Percentiles rank a stretch among this genome's conserved stretches.
Evolutionary conservation across 1,140 invertebrate species (phyloP).

Genomic region (Euwallacea similis): DNA sequence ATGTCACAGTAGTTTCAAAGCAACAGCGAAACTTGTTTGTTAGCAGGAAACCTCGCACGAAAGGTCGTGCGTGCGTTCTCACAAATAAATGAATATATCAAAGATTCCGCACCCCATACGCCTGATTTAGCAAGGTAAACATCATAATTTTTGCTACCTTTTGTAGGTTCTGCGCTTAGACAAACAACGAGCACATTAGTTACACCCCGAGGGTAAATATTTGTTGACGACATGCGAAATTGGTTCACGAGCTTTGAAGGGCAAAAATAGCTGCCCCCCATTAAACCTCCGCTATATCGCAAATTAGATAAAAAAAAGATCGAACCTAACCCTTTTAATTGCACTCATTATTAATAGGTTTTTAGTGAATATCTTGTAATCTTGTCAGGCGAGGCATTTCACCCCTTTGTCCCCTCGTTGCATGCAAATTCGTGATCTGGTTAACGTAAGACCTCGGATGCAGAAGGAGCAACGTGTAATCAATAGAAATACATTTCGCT

Average conservation of each 20-base stretch:
- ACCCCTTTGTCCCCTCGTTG: too few relatives aligned
- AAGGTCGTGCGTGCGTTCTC: not conserved
- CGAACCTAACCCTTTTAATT: too few relatives aligned
- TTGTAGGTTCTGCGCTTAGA: slow-evolving; percentile 8
- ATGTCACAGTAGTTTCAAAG: not conserved
- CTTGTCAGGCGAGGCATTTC: too few relatives aligned
- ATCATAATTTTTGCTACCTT: slow-evolving; percentile 19
- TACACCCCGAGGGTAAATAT: slow-evolving; percentile 12
- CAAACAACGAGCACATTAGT: slow-evolving; percentile 15
- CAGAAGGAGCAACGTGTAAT: too few relatives aligned
- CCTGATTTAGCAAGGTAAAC: slow-evolving; percentile 17
- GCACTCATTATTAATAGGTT: too few relatives aligned
- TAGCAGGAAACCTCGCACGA: not conserved
- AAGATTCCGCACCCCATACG: not conserved
- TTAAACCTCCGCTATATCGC: too few relatives aligned
- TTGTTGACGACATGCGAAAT: slow-evolving; percentile 13
- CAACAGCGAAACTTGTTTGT: not conserved
- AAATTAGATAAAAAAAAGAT: too few relatives aligned
- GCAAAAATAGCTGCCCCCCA: too few relatives aligned
- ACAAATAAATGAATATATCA: slow-evolving; percentile 12
- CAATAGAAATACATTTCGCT: too few relatives aligned
- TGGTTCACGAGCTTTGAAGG: not conserved
- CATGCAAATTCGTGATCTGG: too few relatives aligned
- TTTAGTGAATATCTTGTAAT: too few relatives aligned
- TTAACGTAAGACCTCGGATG: too few relatives aligned